Conservation (phyloP, 2,797 vertebrate genomes). For the Halcyon chelicuti region DNA sequence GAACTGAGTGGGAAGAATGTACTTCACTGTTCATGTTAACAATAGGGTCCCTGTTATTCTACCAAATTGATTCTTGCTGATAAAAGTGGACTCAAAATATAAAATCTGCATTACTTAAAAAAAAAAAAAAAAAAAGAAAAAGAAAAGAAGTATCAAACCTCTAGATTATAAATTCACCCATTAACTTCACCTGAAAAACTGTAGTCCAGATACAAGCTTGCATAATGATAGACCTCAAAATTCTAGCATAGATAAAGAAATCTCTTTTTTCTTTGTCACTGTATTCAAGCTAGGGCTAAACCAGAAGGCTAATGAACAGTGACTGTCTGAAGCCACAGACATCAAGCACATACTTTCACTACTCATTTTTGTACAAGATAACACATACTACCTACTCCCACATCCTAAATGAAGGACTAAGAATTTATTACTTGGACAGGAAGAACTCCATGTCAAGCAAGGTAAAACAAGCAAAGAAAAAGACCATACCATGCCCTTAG, state of each 20-base stretch:
- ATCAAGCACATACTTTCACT: background rate
- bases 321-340: background rate
- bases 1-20: background rate
- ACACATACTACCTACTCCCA: background rate
- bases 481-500: conserved; percentile 29
- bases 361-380: background rate
- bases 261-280: background rate
- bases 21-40: background rate
- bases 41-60: background rate
- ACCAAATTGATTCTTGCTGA: background rate
- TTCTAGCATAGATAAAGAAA: background rate
- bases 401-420: background rate
- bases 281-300: background rate
- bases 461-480: conserved; percentile 27
- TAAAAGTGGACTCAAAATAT: background rate
- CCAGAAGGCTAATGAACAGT: background rate
- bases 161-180: background rate
- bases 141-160: background rate
- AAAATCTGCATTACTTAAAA: background rate
- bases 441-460: background rate
- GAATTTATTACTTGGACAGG: background rate
- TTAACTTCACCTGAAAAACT: background rate
- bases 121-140: background rate
- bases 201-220: background rate
- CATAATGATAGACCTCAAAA: background rate